Percentiles rank a stretch among this genome's conserved stretches.
These are phyloP conservation scores for Frieseomelitta varia DNA, from an alignment of 1,140 invertebrate species.

Conservation along the genomic window DNA sequence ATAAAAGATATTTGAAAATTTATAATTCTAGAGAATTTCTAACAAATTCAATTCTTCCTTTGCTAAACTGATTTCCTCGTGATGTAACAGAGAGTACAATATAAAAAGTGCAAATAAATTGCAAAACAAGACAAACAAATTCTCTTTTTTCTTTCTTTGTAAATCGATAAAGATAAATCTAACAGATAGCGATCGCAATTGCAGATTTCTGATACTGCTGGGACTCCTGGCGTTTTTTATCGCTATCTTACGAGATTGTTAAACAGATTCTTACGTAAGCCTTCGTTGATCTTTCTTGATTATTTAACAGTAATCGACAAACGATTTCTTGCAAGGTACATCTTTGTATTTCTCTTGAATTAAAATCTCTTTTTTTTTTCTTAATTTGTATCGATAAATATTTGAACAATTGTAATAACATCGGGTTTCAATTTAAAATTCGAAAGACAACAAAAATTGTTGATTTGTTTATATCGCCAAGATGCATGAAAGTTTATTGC, in stretches of 20 bases:
- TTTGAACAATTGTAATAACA: not conserved
- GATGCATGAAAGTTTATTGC: not conserved
- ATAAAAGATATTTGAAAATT: too few species aligned
- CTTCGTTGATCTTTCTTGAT: not conserved
- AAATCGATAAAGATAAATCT: not conserved
- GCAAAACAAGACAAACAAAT: not conserved
- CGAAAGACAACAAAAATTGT: too few species aligned
- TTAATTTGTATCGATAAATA: not conserved
- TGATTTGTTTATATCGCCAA: not conserved
- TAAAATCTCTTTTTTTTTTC: too few species aligned
- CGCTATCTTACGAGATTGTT: not conserved
- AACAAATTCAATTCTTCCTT: not conserved
- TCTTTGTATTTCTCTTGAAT: too few species aligned
- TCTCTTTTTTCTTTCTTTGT: not conserved
- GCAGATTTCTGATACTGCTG: too few species aligned
- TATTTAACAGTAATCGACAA: not conserved
- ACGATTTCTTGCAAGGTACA: not conserved
- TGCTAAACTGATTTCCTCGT: not conserved
- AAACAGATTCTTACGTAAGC: conserved; percentile 2
- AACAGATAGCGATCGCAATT: not conserved
- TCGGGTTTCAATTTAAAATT: not conserved
- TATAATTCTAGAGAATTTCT: not conserved
- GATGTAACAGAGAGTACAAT: not conserved
- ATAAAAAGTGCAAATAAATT: not conserved
- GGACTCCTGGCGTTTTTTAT: too few species aligned